phyloP scores from a whole-genome alignment of 2,113 vertebrate genomes.

The Danionella cerebrum region DNA sequence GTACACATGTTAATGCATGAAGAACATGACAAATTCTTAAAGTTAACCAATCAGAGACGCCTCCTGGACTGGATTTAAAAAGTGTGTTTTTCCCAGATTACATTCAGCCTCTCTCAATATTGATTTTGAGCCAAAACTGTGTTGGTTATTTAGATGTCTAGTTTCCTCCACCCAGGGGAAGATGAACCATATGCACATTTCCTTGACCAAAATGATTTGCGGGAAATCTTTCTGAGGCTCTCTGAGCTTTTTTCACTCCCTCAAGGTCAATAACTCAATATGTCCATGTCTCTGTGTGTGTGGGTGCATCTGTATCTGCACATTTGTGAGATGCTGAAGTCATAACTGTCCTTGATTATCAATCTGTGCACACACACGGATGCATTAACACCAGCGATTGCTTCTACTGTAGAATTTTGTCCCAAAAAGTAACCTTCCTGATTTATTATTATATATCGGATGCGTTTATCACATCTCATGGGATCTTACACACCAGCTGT shows the following conservation, averaged over 20 bases:
- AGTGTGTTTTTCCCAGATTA: no score
- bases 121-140: not conserved
- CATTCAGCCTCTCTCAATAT: not conserved
- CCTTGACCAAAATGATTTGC: not conserved
- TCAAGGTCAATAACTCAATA: slow-evolving; percentile 16
- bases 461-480: slow-evolving; percentile 21
- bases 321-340: not conserved
- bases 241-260: not conserved
- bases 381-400: not conserved
- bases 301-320: not conserved
- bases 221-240: not conserved
- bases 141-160: not conserved
- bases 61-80: no score
- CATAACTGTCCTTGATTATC: not conserved
- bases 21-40: no score
- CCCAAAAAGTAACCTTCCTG: slow-evolving; percentile 5
- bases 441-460: slow-evolving; percentile 7
- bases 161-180: not conserved
- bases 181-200: not conserved
- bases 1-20: no score
- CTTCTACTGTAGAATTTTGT: not conserved
- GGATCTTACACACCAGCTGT: slow-evolving; percentile 28
- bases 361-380: not conserved
- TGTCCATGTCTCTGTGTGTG: not conserved
- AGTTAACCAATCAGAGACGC: no score